Conservation (phyloP, 2,888 invertebrate genomes). For the Frankliniella intonsa region DNA sequence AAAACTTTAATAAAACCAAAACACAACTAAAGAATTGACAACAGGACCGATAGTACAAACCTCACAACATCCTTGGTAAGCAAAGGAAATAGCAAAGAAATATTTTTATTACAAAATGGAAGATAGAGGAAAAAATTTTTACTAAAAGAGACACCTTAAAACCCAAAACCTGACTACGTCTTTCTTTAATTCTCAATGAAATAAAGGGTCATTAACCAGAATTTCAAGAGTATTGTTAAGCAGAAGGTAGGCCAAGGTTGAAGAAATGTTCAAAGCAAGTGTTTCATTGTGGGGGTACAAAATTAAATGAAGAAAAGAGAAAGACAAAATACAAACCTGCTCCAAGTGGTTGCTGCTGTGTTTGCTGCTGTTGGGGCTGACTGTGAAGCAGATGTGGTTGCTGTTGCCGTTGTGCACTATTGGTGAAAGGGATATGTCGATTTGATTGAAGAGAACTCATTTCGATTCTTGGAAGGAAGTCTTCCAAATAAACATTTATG, state of each 20-base stretch:
- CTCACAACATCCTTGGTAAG: conserved; percentile 1
- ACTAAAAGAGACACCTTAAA: too few relatives aligned
- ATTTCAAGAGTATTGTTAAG: too few relatives aligned
- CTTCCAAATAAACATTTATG: too few relatives aligned
- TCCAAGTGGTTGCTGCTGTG: not conserved
- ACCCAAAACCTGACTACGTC: too few relatives aligned
- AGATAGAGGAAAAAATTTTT: too few relatives aligned
- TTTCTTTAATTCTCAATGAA: too few relatives aligned
- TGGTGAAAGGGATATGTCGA: not conserved
- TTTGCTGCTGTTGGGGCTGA: not conserved
- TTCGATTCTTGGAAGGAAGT: too few relatives aligned
- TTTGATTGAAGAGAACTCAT: conserved; percentile 21
- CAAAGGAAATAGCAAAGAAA: not conserved
- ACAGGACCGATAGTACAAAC: not conserved
- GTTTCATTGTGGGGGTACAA: not conserved
- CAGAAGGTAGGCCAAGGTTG: too few relatives aligned
- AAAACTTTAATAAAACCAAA: not conserved
- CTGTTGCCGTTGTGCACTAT: not conserved
- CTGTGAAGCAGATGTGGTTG: not conserved
- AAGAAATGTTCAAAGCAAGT: not conserved
- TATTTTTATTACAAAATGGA: too few relatives aligned
- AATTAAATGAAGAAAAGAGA: not conserved
- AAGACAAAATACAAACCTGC: not conserved
- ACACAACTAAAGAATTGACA: not conserved
- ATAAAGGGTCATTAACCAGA: too few relatives aligned